Conservation (phyloP, 2,888 invertebrate genomes). For the Gortyna flavago region DNA sequence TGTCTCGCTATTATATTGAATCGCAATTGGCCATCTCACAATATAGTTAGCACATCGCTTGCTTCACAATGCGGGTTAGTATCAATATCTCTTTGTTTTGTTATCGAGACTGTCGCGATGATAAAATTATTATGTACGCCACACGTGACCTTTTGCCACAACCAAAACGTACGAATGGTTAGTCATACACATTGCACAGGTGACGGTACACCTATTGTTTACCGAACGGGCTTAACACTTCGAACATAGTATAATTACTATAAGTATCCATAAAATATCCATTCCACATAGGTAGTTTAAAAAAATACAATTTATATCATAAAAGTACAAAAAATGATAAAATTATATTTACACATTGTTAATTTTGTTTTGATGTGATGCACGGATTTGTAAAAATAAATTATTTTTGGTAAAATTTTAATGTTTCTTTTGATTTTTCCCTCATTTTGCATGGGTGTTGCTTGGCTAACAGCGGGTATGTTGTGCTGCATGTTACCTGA, state of each 20-base stretch:
- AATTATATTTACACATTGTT: constrained; percentile 63
- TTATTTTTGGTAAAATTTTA: constrained; percentile 71
- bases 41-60: constrained; percentile 58
- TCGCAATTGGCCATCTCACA: constrained; percentile 44
- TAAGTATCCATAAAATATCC: constrained; percentile 58
- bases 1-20: constrained; percentile 27
- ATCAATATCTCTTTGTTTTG: constrained; percentile 57
- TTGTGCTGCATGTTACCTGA: constrained; percentile 62
- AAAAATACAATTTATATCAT: constrained; percentile 33
- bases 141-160: constrained; percentile 54
- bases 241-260: constrained; percentile 20
- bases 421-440: constrained; percentile 74
- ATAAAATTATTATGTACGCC: constrained; percentile 63
- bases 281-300: constrained; percentile 64
- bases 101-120: constrained; percentile 63
- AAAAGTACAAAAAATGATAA: constrained; percentile 64
- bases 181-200: constrained; percentile 64
- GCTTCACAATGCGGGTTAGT: constrained; percentile 52
- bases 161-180: constrained; percentile 26
- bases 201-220: constrained; percentile 46
- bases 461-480: constrained; percentile 65
- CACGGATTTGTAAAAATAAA: constrained; percentile 67
- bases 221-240: constrained; percentile 6
- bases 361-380: constrained; percentile 61
- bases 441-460: constrained; percentile 70